Percentiles rank a stretch among this genome's conserved stretches.
These are phyloP conservation scores for Adineta ricciae DNA, from an alignment of 2,888 invertebrate genomes.

Conservation along the genomic window DNA sequence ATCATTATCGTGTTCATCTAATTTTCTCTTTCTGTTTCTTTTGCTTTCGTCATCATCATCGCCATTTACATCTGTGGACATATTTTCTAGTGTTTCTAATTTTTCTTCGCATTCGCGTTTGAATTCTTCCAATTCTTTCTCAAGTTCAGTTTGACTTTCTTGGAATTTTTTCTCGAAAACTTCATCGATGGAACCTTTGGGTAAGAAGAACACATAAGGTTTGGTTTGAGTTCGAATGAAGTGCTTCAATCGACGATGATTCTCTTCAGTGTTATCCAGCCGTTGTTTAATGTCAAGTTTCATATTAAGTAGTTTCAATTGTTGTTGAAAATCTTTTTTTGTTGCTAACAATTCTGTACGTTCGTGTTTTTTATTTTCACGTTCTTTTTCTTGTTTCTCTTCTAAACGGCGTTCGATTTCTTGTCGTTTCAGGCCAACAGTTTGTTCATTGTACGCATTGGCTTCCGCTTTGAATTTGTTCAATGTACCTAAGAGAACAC, in stretches of 20 bases:
- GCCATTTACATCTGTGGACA: background rate
- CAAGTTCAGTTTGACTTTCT: conserved; percentile 11
- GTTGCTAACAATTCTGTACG: conserved; percentile 8
- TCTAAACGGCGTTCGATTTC: conserved; percentile 29
- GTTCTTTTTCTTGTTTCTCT: conserved; percentile 30
- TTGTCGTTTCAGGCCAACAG: conserved; percentile 25
- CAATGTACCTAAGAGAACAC: conserved; percentile 28
- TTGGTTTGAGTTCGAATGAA: conserved; percentile 29
- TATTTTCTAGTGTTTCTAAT: background rate
- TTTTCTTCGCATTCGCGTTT: background rate
- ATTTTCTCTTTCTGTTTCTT: background rate
- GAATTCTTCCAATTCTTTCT: conserved; percentile 10
- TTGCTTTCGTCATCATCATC: background rate
- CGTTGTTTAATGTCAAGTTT: conserved; percentile 26
- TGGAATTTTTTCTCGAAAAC: background rate
- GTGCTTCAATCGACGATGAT: background rate
- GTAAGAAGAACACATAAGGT: conserved; percentile 28
- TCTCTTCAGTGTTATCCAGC: background rate
- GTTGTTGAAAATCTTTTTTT: conserved; percentile 6
- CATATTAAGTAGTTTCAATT: conserved; percentile 23
- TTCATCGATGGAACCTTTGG: conserved; percentile 19
- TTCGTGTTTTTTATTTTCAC: conserved; percentile 23
- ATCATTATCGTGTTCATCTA: background rate
- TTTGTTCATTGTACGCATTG: conserved; percentile 23
- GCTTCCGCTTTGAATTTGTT: conserved; percentile 30